Evolutionary conservation across 2,797 vertebrate species (phyloP).

Genomic region (Ibycter americanus): DNA sequence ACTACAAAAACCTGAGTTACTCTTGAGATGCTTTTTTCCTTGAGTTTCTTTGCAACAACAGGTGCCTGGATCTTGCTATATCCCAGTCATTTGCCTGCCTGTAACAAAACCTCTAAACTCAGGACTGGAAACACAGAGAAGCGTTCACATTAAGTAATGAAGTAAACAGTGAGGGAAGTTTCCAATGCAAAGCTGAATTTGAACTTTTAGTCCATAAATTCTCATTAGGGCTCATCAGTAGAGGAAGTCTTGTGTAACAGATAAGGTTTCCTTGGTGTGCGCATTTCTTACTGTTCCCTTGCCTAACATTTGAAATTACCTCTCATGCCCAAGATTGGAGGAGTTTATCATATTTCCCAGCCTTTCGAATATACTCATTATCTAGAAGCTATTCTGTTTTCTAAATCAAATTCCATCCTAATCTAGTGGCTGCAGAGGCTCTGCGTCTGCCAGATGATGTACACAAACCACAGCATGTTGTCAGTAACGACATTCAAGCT

Average conservation of each 20-base stretch:
- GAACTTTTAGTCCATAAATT: not conserved
- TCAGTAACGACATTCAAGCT: not conserved
- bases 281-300: not conserved
- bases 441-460: not conserved
- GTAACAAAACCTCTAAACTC: not conserved
- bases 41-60: not conserved
- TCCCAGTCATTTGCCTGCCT: not conserved
- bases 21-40: not conserved
- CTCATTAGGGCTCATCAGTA: not conserved
- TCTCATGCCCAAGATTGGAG: not conserved
- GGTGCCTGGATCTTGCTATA: not conserved
- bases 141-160: not conserved
- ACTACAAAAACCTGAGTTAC: not conserved
- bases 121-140: not conserved
- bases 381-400: not conserved
- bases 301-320: not conserved
- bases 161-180: not conserved
- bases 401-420: constrained; percentile 11
- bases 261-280: not conserved
- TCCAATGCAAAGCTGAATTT: not conserved
- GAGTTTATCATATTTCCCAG: not conserved
- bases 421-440: not conserved
- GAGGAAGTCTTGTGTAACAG: not conserved
- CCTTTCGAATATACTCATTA: not conserved
- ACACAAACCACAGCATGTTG: not conserved